phyloP scores from a whole-genome alignment of 2,797 vertebrate genomes.

The Leptoclinus maculatus region DNA sequence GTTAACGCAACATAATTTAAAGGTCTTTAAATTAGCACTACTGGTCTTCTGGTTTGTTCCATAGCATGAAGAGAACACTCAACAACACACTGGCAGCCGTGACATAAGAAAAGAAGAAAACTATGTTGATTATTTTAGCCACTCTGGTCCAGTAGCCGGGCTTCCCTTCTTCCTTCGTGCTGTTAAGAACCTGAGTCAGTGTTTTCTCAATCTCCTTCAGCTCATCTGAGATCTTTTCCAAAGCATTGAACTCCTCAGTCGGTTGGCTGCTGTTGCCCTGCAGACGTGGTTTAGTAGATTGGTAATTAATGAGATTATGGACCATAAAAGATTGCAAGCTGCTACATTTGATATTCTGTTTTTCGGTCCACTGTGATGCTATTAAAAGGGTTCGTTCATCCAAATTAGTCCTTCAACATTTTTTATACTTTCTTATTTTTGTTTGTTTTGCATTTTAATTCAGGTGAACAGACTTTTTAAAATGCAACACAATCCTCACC shows the following conservation, averaged over 20 bases:
- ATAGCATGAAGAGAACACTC: not conserved
- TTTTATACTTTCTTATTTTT: no score
- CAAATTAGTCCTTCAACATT: not conserved
- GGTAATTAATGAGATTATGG: not conserved
- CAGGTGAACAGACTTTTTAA: not conserved
- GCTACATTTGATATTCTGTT: not conserved
- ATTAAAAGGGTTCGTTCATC: not conserved
- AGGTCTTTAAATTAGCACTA: not conserved
- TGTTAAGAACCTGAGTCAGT: not conserved
- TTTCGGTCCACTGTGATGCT: not conserved
- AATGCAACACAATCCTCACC: conserved; percentile 14
- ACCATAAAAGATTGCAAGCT: not conserved
- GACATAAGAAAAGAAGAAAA: conserved; percentile 62
- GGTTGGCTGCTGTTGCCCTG: conserved; percentile 20
- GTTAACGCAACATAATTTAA: no score
- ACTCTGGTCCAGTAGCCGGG: conserved; percentile 60
- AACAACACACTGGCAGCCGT: conserved; percentile 54
- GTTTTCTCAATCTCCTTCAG: conserved; percentile 33
- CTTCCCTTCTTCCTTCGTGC: conserved; percentile 16
- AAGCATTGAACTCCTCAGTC: not conserved
- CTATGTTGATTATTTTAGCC: conserved; percentile 55
- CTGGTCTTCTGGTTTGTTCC: not conserved
- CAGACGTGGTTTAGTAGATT: not conserved
- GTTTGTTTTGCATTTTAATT: not conserved
- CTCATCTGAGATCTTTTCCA: conserved; percentile 32